Conservation (phyloP, 2,888 invertebrate genomes). For the Sclerodermus sp. region DNA sequence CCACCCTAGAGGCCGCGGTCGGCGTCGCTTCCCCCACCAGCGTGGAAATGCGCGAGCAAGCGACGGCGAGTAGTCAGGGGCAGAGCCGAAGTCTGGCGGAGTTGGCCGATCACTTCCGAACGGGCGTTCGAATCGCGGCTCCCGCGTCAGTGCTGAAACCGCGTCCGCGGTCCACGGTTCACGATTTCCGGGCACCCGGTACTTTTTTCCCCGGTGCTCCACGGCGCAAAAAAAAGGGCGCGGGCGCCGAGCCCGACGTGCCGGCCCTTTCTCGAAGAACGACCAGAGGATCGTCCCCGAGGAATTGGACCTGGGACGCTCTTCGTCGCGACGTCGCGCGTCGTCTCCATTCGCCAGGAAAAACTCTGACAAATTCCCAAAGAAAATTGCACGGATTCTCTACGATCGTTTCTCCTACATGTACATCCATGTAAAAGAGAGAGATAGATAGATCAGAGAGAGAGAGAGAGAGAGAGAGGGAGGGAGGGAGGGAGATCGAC, state of each 20-base stretch:
- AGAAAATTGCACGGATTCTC: no score
- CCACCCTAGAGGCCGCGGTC: slow-evolving; percentile 5
- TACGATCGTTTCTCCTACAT: no score
- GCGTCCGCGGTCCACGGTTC: slow-evolving; percentile 58
- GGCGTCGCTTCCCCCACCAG: slow-evolving; percentile 2
- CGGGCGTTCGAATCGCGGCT: slow-evolving; percentile 53
- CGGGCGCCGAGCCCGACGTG: not conserved
- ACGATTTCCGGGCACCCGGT: slow-evolving; percentile 48
- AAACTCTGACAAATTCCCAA: no score
- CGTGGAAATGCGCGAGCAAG: slow-evolving; percentile 21
- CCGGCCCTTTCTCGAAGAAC: not conserved
- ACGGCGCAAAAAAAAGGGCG: slow-evolving; percentile 6
- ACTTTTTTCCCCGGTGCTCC: slow-evolving; percentile 19
- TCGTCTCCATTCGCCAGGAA: no score
- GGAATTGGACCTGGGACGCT: not conserved
- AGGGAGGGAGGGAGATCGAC: not conserved
- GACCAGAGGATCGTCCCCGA: no score
- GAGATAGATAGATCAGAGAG: slow-evolving; percentile 1
- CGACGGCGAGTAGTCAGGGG: slow-evolving; percentile 37
- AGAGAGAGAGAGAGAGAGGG: not conserved
- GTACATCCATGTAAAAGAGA: no score
- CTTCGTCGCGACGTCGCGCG: no score
- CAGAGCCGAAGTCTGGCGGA: slow-evolving; percentile 39
- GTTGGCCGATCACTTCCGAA: slow-evolving; percentile 49
- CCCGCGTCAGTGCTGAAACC: slow-evolving; percentile 58